Percentiles rank a stretch among this genome's conserved stretches.
phyloP scores from a whole-genome alignment of 2,797 vertebrate genomes.

The Malacoctenus gilli region DNA sequence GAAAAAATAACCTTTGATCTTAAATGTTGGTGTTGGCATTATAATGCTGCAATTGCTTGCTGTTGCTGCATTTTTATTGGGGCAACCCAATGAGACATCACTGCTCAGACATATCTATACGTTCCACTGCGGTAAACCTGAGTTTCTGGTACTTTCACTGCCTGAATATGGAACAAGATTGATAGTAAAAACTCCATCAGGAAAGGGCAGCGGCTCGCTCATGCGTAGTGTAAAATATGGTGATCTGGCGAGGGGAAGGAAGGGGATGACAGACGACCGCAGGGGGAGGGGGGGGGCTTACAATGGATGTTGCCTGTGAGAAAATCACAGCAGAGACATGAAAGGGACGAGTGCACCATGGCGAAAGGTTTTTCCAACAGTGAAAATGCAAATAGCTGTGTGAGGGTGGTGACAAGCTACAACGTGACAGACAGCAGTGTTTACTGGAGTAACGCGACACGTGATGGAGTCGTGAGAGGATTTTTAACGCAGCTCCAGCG shows the following conservation, averaged over 20 bases:
- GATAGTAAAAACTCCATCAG: background rate
- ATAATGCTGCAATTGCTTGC: too few species aligned
- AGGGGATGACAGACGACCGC: conserved; percentile 23
- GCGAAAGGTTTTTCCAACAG: conserved; percentile 11
- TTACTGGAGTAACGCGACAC: background rate
- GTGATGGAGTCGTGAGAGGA: background rate
- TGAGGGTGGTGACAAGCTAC: conserved; percentile 3
- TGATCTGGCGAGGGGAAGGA: conserved; percentile 6
- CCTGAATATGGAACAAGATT: conserved; percentile 9
- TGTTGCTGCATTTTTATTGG: conserved; percentile 1
- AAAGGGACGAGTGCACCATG: conserved; percentile 17
- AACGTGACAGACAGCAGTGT: background rate
- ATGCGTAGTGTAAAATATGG: background rate
- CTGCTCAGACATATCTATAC: background rate
- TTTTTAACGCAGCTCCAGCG: background rate
- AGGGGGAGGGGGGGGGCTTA: conserved; percentile 16
- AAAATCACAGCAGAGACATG: conserved; percentile 25
- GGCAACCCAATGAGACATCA: background rate
- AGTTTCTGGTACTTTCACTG: conserved; percentile 3
- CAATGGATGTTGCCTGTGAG: conserved; percentile 23
- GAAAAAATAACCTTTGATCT: too few species aligned
- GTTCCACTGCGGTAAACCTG: background rate
- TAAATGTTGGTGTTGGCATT: too few species aligned
- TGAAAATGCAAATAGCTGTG: conserved; percentile 7
- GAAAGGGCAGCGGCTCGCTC: conserved; percentile 4